Conservation (phyloP, 2,888 invertebrate species). For the Drosophila imparisetae region DNA sequence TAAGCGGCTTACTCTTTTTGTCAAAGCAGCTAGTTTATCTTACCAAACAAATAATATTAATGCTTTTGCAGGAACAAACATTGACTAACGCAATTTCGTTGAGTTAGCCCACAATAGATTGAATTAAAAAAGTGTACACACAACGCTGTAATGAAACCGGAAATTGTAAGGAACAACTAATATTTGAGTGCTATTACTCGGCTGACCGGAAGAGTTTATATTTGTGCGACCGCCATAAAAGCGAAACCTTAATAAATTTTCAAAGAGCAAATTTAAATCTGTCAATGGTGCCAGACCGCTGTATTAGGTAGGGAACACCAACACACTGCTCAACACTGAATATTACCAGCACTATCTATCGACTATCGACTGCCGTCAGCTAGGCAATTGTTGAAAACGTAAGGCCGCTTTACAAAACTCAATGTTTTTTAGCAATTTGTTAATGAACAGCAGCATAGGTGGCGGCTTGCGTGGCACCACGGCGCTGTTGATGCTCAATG, state of each 20-base stretch:
- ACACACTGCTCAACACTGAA: conserved; percentile 9
- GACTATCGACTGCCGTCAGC: conserved; percentile 25
- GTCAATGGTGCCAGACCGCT: conserved; percentile 21
- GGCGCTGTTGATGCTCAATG: conserved; percentile 37
- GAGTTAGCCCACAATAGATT: not conserved
- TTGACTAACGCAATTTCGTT: not conserved
- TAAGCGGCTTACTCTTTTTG: not conserved
- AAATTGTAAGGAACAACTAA: not conserved
- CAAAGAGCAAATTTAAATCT: not conserved
- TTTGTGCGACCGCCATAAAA: not conserved
- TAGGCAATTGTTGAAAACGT: conserved; percentile 44
- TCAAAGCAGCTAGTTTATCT: not conserved
- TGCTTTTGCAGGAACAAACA: not conserved
- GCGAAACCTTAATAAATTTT: not conserved
- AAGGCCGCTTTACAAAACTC: conserved; percentile 61
- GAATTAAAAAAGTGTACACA: not conserved
- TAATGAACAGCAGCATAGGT: conserved; percentile 71
- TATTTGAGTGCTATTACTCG: not conserved
- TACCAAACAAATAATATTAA: not conserved
- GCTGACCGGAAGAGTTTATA: not conserved
- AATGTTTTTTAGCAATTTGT: conserved; percentile 80
- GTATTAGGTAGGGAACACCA: not conserved
- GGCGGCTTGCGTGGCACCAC: conserved; percentile 49
- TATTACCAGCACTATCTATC: conserved; percentile 8
- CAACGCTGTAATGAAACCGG: not conserved